Evolutionary conservation across 2,888 invertebrate genomes (phyloP), one percentile per base, ranked within the genome.

Genomic region (Drosophila suboccidentalis): DNA sequence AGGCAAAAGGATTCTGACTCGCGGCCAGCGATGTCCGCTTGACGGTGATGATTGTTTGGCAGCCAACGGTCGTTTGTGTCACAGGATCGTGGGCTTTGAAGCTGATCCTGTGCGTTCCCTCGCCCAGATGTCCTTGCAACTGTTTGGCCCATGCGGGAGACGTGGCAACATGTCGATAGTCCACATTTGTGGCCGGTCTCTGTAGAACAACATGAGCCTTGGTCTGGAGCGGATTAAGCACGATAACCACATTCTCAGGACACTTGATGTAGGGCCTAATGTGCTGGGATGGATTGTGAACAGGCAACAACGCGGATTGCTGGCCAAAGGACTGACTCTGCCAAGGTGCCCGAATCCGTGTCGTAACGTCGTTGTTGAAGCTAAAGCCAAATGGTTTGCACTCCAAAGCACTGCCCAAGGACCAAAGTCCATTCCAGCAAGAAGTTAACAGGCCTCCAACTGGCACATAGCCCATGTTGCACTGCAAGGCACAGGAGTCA

Each of bases 81-180:
- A 93, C 87, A 1, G 95, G 94, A 80, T 94, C 94, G 72, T 93
- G 92, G 0, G 95, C 95, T 5, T 93, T 94, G 90, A 95, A 96
- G 17, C 93, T 94, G 46, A 96, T 92, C 71, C 94, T 93, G 60
- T 95, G 94, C 6, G 92, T 93, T 29, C 96, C 96, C 0, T 94
- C 93, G 4, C 94, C 93, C 55, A 96, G 92, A 75, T 94, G 94
- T 22, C 94, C 94, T 75, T 94, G 94, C 68, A 95, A 92, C 69
- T 94, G 92, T 78, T 94, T 94, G 0, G 94, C 95, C 95, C 95
- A 95, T 3, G 93, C 75, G 3, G 96, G 95, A 49, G 93, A 93
- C 0, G 95, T 94, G 34, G 94, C 93, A 36, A 95, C 94, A 80
- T 94, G 94, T 77, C 95, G 94, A 72, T 94, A 95, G 90, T 95